These are phyloP conservation scores for Salticus scenicus DNA, from an alignment of 2,888 invertebrate species.

Conservation along the genomic window DNA sequence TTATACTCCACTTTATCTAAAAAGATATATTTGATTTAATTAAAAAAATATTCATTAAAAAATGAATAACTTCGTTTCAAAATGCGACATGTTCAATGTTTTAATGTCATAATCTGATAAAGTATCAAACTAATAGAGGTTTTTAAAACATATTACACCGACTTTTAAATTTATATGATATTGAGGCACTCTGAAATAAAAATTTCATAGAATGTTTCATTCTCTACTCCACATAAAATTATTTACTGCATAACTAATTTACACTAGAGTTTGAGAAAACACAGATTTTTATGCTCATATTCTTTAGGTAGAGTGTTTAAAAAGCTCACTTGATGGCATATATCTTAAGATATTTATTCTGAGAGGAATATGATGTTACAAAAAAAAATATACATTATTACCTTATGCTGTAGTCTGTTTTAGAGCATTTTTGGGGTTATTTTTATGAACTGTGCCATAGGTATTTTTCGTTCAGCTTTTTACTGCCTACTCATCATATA, in stretches of 20 bases:
- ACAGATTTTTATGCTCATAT: slow-evolving; percentile 2
- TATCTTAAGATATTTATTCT: neutral
- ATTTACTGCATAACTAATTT: neutral
- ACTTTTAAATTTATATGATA: too few species aligned
- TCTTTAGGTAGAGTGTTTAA: neutral
- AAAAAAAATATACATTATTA: neutral
- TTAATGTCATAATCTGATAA: too few species aligned
- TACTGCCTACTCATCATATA: neutral
- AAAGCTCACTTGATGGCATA: neutral
- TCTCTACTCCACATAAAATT: neutral
- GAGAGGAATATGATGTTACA: neutral
- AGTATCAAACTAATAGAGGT: too few species aligned
- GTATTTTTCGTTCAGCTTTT: neutral
- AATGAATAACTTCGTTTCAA: too few species aligned
- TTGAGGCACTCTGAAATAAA: neutral
- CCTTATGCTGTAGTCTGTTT: neutral
- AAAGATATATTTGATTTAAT: too few species aligned
- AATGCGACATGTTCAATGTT: too few species aligned
- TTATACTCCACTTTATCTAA: too few species aligned
- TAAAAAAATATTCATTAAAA: too few species aligned
- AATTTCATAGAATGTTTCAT: neutral
- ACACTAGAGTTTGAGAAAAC: neutral
- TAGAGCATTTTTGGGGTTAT: neutral
- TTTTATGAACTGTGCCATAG: neutral
- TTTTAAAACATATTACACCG: too few species aligned